These are phyloP conservation scores for Megastigmus dorsalis DNA, from an alignment of 2,888 invertebrate species.

Conservation along the genomic window DNA sequence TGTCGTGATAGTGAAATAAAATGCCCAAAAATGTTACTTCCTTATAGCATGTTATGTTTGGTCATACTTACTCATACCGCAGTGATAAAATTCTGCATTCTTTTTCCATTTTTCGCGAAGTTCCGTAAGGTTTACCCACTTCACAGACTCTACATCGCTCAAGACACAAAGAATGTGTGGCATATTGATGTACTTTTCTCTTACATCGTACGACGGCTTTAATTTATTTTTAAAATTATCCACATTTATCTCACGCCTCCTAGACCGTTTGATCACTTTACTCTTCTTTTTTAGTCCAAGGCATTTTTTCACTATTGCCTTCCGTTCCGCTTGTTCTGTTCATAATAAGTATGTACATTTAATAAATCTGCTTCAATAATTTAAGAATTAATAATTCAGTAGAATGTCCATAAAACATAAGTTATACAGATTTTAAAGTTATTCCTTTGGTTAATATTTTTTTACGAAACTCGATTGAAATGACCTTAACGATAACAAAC, in stretches of 20 bases:
- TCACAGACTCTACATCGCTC: background rate
- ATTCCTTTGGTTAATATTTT: background rate
- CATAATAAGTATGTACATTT: background rate
- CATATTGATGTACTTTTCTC: conserved; percentile 22
- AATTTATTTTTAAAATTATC: background rate
- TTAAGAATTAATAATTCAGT: background rate
- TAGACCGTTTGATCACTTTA: background rate
- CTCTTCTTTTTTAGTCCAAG: background rate
- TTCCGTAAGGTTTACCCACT: background rate
- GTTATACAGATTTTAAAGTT: background rate
- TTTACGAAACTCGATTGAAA: background rate
- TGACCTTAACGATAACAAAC: too few species aligned
- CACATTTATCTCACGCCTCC: background rate
- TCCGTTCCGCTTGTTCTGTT: too few species aligned
- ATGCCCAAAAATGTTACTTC: too few species aligned
- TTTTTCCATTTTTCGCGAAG: conserved; percentile 24
- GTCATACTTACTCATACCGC: background rate
- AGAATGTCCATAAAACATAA: background rate
- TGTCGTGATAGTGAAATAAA: background rate
- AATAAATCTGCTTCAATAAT: background rate
- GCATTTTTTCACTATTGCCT: background rate
- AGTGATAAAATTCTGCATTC: conserved; percentile 30
- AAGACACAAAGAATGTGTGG: conserved; percentile 35
- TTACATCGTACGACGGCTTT: conserved; percentile 1
- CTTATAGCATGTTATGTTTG: too few species aligned